Evolutionary conservation across 1,140 invertebrate genomes (phyloP), one percentile per base, ranked within the genome.

Genomic region (Bombus superbus): DNA sequence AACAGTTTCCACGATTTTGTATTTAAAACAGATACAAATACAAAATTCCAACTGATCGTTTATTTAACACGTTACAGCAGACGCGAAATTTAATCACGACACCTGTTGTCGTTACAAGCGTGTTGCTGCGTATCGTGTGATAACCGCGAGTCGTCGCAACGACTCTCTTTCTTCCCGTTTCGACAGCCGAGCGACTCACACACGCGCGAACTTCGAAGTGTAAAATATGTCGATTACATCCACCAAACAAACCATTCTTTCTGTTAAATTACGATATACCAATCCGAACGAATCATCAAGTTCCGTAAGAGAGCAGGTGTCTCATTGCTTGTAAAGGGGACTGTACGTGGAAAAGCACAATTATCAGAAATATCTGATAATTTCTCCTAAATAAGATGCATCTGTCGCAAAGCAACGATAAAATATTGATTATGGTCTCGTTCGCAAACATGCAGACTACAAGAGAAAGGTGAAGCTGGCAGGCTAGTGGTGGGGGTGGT

Each of bases 351-450:
- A 22, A 35, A 68, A 35, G 8, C 22, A 18, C 8, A 22, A 1
- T 0, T 40, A 22, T 1, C 4, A 32, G 40, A 42, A 9, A 74
- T 75, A 38, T 42, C 18, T 38, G 8, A 22, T 83, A 83, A 64
- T 66, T 66, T 38, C 40, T 53, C 25, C 3, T 78, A 53, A 72
- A 73, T 68, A 57, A 44, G 35, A 22, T 28, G 74, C 64, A 53
- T 15, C n/a, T 53, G 40, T 32, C 47, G 44, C n/a, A 22, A 38
- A 25, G 79, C 88, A 87, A 87, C 92, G 91, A 94, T 94, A 95
- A 94, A 94, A 95, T 95, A 95, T 95, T 94, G 94, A 95, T 95
- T 92, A 95, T 92, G 94, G 94, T 94, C 93, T 94, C 90, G 93
- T 62, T 95, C 90, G 93, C 94, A 94, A 95, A 94, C 93, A 95